Conservation (phyloP, 2,888 invertebrate species). For the Phania funesta region DNA sequence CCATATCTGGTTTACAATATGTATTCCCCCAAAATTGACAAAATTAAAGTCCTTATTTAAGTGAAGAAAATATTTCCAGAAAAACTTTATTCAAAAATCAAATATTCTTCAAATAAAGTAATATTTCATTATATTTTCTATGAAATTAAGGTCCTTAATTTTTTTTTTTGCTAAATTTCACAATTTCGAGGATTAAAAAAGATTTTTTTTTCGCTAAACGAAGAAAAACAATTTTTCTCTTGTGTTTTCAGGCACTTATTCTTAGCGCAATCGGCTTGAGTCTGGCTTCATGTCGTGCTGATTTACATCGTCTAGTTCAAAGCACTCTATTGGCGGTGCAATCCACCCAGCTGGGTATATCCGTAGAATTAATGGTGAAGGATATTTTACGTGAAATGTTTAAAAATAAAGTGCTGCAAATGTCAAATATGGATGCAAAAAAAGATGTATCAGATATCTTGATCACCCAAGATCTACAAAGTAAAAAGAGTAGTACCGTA, state of each 20-base stretch:
- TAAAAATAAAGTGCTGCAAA: slow-evolving; percentile 77
- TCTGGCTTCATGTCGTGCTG: slow-evolving; percentile 82
- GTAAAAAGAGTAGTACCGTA: slow-evolving; percentile 43
- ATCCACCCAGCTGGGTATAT: slow-evolving; percentile 77
- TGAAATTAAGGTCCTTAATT: too few relatives aligned
- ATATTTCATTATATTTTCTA: too few relatives aligned
- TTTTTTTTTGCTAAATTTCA: background rate
- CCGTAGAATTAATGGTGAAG: slow-evolving; percentile 73
- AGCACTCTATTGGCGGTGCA: slow-evolving; percentile 86
- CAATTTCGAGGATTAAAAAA: too few relatives aligned
- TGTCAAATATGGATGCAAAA: slow-evolving; percentile 61
- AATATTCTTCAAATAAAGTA: too few relatives aligned
- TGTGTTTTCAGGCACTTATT: slow-evolving; percentile 81
- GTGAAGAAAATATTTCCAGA: too few relatives aligned
- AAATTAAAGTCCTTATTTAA: too few relatives aligned
- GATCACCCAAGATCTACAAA: slow-evolving; percentile 76
- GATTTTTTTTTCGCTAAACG: too few relatives aligned
- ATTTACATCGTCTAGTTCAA: slow-evolving; percentile 82
- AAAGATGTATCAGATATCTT: slow-evolving; percentile 72
- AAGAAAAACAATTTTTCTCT: background rate
- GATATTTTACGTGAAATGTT: slow-evolving; percentile 78
- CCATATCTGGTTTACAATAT: too few relatives aligned
- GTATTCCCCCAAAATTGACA: too few relatives aligned
- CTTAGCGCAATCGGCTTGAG: slow-evolving; percentile 86
- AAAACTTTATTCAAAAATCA: too few relatives aligned